Percentiles rank a stretch among this genome's conserved stretches.
Conservation (phyloP, 2,888 invertebrate genomes). For the Erebia palarica region DNA sequence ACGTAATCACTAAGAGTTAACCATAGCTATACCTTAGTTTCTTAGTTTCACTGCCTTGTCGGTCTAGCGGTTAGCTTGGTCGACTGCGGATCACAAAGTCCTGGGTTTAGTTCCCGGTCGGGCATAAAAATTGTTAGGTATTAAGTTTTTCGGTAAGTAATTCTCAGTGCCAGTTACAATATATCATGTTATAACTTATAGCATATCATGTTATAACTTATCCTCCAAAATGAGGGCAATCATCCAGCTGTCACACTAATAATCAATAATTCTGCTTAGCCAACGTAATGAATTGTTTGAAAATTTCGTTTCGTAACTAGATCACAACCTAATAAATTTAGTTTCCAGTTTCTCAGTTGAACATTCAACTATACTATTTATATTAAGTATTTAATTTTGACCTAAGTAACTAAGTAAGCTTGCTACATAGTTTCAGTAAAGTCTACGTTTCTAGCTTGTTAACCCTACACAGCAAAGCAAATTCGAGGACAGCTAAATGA, state of each 20-base stretch:
- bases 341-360: not conserved
- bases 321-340: not conserved
- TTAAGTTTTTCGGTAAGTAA: too few species aligned
- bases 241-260: not conserved
- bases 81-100: too few species aligned
- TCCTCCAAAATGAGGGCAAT: not conserved
- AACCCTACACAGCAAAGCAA: slow-evolving; percentile 6
- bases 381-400: slow-evolving; percentile 11
- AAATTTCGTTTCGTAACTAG: not conserved
- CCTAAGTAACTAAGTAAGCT: not conserved
- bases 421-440: slow-evolving; percentile 7
- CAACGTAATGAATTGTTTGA: not conserved
- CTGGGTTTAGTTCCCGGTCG: too few species aligned
- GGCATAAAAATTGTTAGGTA: too few species aligned
- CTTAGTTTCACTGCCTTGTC: too few species aligned
- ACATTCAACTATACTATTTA: not conserved
- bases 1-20: too few species aligned
- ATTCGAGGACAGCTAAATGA: slow-evolving; percentile 8
- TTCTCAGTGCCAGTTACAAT: too few species aligned
- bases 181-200: too few species aligned
- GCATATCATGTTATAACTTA: too few species aligned
- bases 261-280: not conserved
- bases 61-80: too few species aligned
- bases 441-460: slow-evolving; percentile 13
- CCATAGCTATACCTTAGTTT: too few species aligned